These are phyloP conservation scores for Pseudomyrmex flavicornis DNA, from an alignment of 1,140 invertebrate genomes.

Conservation along the genomic window DNA sequence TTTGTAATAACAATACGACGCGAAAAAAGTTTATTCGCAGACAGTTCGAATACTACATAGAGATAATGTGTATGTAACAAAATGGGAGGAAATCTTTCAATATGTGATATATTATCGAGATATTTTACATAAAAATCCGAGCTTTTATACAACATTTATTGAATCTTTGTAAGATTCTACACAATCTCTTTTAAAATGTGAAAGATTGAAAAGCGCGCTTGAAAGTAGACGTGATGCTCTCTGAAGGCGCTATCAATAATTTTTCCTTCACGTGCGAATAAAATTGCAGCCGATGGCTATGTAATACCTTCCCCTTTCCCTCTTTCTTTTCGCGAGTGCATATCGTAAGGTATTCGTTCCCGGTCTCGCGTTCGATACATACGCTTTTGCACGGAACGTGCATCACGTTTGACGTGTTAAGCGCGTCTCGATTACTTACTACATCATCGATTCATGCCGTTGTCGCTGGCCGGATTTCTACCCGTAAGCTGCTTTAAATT, in stretches of 20 bases:
- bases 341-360: conserved; percentile 1
- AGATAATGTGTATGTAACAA: background rate
- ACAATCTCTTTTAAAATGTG: conserved; percentile 17
- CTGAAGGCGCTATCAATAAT: conserved; percentile 43
- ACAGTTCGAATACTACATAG: background rate
- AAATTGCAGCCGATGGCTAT: conserved; percentile 51
- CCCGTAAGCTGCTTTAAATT: conserved; percentile 49
- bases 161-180: conserved; percentile 1
- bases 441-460: conserved; percentile 48
- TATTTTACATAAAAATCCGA: too few relatives aligned
- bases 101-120: background rate
- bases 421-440: conserved; percentile 52
- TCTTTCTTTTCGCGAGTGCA: background rate
- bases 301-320: background rate
- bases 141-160: conserved; percentile 19
- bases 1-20: background rate
- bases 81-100: too few relatives aligned
- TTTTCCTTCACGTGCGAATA: conserved; percentile 34
- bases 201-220: conserved; percentile 14
- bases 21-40: background rate
- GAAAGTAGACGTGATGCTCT: conserved; percentile 17
- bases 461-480: conserved; percentile 35
- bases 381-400: conserved; percentile 33
- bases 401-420: conserved; percentile 50
- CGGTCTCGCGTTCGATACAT: conserved; percentile 40